A percentile compares a stretch with the other conserved stretches of the same genome.
phyloP scores from a whole-genome alignment of 2,797 vertebrate genomes.

The Cossypha heuglini region DNA sequence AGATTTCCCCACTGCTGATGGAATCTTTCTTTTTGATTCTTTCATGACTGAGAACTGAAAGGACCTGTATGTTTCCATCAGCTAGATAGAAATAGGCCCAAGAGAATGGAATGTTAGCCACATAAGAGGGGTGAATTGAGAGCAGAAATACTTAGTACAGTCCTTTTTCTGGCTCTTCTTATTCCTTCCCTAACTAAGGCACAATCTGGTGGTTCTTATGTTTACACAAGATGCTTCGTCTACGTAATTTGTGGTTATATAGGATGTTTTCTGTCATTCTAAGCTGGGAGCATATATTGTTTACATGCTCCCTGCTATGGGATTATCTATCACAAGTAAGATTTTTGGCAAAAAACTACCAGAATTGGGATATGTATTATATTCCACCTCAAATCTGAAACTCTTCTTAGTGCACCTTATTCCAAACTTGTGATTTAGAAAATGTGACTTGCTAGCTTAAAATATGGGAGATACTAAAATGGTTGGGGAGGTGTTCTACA shows the following conservation, averaged over 20 bases:
- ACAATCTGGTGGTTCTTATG: conserved; percentile 16
- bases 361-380: background rate
- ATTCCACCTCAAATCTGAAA: conserved; percentile 18
- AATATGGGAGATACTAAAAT: background rate
- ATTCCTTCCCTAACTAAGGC: conserved; percentile 17
- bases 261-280: conserved; percentile 38
- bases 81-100: background rate
- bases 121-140: background rate
- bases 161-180: conserved; percentile 28
- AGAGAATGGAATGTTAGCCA: background rate
- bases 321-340: background rate
- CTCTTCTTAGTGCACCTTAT: conserved; percentile 66
- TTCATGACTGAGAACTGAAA: background rate
- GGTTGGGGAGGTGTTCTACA: background rate
- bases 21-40: conserved; percentile 17
- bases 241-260: background rate
- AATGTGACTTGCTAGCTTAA: conserved; percentile 35
- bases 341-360: background rate
- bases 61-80: background rate
- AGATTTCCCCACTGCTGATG: background rate
- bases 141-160: background rate
- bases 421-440: conserved; percentile 39
- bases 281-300: background rate
- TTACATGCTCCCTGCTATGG: background rate
- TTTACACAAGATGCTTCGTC: conserved; percentile 40